phyloP scores from a whole-genome alignment of 2,797 vertebrate genomes.

The Emydoidea blandingii region DNA sequence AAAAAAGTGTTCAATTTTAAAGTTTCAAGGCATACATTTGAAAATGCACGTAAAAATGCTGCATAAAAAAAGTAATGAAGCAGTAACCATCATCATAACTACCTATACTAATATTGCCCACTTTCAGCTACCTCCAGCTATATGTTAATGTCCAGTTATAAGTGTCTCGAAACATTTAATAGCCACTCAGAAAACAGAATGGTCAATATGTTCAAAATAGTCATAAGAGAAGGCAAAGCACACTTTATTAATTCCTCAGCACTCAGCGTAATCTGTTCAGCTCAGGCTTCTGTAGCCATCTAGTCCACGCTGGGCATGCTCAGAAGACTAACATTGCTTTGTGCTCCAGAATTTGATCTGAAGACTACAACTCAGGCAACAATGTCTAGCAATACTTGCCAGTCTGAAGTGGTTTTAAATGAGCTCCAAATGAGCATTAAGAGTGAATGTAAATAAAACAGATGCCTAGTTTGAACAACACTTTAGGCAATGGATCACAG shows the following conservation, averaged over 20 bases:
- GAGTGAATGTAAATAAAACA: neutral
- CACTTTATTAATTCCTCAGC: neutral
- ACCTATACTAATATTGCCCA: neutral
- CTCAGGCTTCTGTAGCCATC: conserved; percentile 21
- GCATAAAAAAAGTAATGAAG: conserved; percentile 32
- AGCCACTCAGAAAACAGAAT: conserved; percentile 1
- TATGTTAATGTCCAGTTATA: neutral
- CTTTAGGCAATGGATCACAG: neutral
- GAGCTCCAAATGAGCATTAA: neutral
- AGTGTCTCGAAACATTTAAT: neutral
- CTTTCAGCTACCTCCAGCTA: conserved; percentile 39
- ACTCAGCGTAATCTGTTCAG: neutral
- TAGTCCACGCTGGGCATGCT: conserved; percentile 14
- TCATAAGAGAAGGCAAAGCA: conserved; percentile 18
- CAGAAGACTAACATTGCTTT: conserved; percentile 32
- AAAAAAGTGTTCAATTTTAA: neutral
- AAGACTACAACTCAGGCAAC: neutral
- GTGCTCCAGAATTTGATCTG: conserved; percentile 22
- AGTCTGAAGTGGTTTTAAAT: conserved; percentile 21
- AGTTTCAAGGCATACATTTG: neutral
- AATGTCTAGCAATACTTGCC: conserved; percentile 13
- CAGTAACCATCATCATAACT: conserved; percentile 17
- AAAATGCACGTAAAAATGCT: conserved; percentile 7
- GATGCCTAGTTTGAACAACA: neutral
- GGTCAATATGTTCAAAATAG: neutral